Evolutionary conservation across 2,888 invertebrate species (phyloP), one percentile per base, ranked within the genome.

Genomic region (Lymantria dispar): DNA sequence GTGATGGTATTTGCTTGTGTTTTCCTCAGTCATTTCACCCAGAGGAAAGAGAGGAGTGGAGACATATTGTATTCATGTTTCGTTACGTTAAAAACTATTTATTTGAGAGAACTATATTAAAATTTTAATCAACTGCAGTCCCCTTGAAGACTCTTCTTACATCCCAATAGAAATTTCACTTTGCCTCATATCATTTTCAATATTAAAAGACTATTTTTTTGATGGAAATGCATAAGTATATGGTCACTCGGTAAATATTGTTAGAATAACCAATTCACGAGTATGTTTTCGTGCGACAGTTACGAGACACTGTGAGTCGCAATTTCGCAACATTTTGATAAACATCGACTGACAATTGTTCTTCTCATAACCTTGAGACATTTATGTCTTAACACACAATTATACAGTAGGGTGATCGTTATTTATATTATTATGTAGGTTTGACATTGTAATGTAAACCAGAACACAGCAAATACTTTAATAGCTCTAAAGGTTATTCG

Each of bases 301-400:
- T 39, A 22, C 47, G 22, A 43, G 29, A n/a, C 42, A 11, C 38
- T 50, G 42, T 58, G 52, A 39, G 15, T 43, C 40, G 53, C 46
- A 14, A 36, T 59, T 59, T 72, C 60, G 72, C 64, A 77, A 78
- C 64, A 61, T 51, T 53, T 50, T 52, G 80, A 80, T 80, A 73
- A 63, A 36, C 54, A 80, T 78, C 74, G 45, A 14, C 58, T 45
- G 42, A 55, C 57, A 65, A 76, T 74, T 68, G 72, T 76, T 75
- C 64, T 70, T 69, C 67, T 56, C 69, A 63, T 49, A 54, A 59
- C 77, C 78, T 74, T 75, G 69, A 60, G 53, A 54, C 49, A 29
- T 60, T 52, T 52, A 37, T 48, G 50, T 55, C 47, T 56, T 57
- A 65, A 58, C 45, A 47, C 46, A 43, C 54, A 55, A 64, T 62